Evolutionary conservation across 2,113 vertebrate species (phyloP), one percentile per base, ranked within the genome.

Genomic region (Pterocles gutturalis): DNA sequence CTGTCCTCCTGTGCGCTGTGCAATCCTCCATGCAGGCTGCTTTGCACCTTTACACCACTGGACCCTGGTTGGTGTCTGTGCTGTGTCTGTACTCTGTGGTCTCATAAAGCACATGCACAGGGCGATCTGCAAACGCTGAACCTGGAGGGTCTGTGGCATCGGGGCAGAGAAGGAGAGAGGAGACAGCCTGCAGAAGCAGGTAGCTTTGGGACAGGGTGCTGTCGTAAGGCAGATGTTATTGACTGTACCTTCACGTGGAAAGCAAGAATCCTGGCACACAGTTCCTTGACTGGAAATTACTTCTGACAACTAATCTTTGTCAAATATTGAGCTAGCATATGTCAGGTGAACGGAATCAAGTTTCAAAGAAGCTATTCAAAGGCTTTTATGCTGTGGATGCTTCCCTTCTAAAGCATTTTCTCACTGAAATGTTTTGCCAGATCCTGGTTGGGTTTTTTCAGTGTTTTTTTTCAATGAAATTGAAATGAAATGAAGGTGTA

Each of bases 341-440:
- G 91, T 89, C 55, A 87, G 94, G 79, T 95, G 93, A 92, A 38
- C 3, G 5, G 80, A 89, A 64, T 93, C 78, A 41, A 34, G 83
- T 93, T 96, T 95, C 88, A 79, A 31, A 95, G 67, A 34, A 87
- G 82, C 71, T 91, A 17, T 90, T 95, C 94, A 73, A 90, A 80
- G 54, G 67, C 31, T 87, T 80, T 78, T 49, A 7, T 76, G 38
- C 85, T 82, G 10, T 82, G 83, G 95, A 67, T 83, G 61, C 48
- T 72, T 91, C 81, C 46, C 16, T 87, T 87, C 89, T 85, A 24
- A 85, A 85, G 49, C 33, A 21, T 87, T 84, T 93, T 77, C 45
- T 83, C 38, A 16, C 54, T 51, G 62, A 82, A 92, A 43, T n/a
- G 6, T 33, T 83, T 60, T 90, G 55, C 85, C 72, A 83, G 53